Base-by-base conservation (phyloP, 2,888 invertebrate species). In the Drosophila cognata region DNA sequence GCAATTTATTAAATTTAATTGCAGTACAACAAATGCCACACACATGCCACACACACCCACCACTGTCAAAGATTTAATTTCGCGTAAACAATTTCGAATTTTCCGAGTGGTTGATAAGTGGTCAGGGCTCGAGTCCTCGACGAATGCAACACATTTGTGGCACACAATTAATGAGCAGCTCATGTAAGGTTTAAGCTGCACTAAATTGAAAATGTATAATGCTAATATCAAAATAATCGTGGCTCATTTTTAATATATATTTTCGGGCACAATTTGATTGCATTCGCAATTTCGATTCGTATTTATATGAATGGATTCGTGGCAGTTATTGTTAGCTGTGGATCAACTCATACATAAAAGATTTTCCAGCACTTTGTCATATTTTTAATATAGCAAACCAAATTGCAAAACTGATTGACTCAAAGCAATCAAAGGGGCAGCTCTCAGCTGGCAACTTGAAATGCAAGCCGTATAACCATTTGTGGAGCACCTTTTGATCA, bases 1-100 rank as follows among this genome's bases (percentile, higher is more conserved):
- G 80, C 76, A 87, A 82, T 88, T 88, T 85, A 89, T 77, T 82
- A 74, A 87, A 87, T 79, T 75, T 75, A 69, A 86, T 82, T 84
- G 75, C 69, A 56, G 78, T 82, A 84, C 87, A 85, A 72, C 76
- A 80, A 84, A 74, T 88, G 87, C 46, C 16, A 46, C 46, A 46
- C 33, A 66, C 58, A 58, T 70, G 69, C 74, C 58, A 33, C 63
- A 52, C 63, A 52, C n/a, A 56, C 28, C 18, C 29, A n/a, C 29
- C 3, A n/a, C 16, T 72, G 64, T 57, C 64, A 67, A 73, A 72
- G 69, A 69, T 82, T 78, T 56, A 84, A 77, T 72, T 73, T 80
- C 35, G 36, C 61, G 58, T 74, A 60, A 79, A 79, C 58, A 58
- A 56, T 63, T 72, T 46, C 57, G 43, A 64, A 31, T 38, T 52